These are phyloP conservation scores for Micoletzkya japonica DNA, from an alignment of 2,888 invertebrate species.

Conservation along the genomic window DNA sequence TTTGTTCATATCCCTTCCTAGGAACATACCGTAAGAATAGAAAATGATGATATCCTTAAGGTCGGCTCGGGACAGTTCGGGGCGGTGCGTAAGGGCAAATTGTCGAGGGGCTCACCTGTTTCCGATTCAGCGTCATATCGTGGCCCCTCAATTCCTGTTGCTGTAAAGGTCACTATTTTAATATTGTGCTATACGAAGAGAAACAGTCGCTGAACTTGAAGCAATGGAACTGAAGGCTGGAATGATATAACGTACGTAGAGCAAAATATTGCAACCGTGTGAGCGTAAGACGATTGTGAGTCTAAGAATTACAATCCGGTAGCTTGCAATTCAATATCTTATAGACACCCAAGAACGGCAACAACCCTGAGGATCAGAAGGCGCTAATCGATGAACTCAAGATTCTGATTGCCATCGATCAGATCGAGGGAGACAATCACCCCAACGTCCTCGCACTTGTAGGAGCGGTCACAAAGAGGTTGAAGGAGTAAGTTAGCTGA, in stretches of 20 bases:
- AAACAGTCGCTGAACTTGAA: too few relatives aligned
- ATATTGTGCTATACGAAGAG: too few relatives aligned
- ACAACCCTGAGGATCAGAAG: conserved; percentile 33
- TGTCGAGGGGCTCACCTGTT: conserved; percentile 33
- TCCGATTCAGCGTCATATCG: conserved; percentile 33
- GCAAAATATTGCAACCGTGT: too few relatives aligned
- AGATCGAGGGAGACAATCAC: conserved; percentile 33
- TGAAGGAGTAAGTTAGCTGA: conserved; percentile 35
- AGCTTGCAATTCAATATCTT: too few relatives aligned
- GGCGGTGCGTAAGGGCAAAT: conserved; percentile 34
- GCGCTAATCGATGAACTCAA: conserved; percentile 46
- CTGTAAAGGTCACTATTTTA: conserved; percentile 37
- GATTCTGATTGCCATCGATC: conserved; percentile 42
- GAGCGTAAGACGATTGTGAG: too few relatives aligned
- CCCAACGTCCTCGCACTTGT: conserved; percentile 46
- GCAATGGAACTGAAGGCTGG: too few relatives aligned
- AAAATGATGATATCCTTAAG: conserved; percentile 20
- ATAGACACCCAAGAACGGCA: conserved; percentile 11
- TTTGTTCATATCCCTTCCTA: neutral
- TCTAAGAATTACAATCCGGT: too few relatives aligned
- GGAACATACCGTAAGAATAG: neutral
- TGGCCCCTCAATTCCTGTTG: conserved; percentile 35
- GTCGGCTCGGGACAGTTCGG: conserved; percentile 45
- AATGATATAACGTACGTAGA: too few relatives aligned
- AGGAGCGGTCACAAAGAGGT: conserved; percentile 41